Evolutionary conservation across 1,140 invertebrate genomes (phyloP).

Genomic region (Bradysia coprophila): DNA sequence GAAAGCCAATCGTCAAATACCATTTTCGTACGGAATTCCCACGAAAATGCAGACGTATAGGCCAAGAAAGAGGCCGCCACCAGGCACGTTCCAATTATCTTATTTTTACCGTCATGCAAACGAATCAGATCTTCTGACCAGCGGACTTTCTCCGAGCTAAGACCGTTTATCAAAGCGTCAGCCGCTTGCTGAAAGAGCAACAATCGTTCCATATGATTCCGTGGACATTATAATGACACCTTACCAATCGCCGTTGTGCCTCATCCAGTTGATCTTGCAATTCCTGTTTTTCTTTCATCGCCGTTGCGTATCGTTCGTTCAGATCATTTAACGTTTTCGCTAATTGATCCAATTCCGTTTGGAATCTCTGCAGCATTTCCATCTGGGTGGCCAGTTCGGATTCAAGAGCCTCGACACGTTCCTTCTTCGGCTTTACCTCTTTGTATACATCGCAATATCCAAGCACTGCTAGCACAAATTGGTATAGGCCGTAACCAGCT

Average conservation of each 20-base stretch:
- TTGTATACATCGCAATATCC: constrained; percentile 69
- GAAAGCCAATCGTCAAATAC: constrained; percentile 62
- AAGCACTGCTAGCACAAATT: constrained; percentile 69
- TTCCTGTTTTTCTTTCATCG: constrained; percentile 50
- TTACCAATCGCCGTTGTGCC: constrained; percentile 52
- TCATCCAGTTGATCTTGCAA: constrained; percentile 69
- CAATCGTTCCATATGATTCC: too few species aligned
- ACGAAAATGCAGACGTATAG: constrained; percentile 74
- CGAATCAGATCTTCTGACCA: constrained; percentile 55
- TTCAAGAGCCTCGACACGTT: constrained; percentile 58
- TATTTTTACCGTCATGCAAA: constrained; percentile 44
- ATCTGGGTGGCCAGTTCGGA: constrained; percentile 33
- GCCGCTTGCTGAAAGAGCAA: constrained; percentile 17
- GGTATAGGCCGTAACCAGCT: constrained; percentile 65
- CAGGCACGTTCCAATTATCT: constrained; percentile 69
- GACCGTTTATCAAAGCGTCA: constrained; percentile 63
- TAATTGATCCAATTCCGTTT: constrained; percentile 49
- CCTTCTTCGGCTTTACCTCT: constrained; percentile 76
- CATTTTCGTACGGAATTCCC: constrained; percentile 65
- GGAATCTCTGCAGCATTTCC: constrained; percentile 53
- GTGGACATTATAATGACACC: too few species aligned
- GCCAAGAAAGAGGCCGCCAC: constrained; percentile 61
- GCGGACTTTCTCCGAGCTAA: constrained; percentile 50
- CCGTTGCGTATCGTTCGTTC: constrained; percentile 53
- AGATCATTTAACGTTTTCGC: constrained; percentile 48